Evolutionary conservation across 1,140 invertebrate genomes (phyloP).

Genomic region (Pachypsylla venusta): DNA sequence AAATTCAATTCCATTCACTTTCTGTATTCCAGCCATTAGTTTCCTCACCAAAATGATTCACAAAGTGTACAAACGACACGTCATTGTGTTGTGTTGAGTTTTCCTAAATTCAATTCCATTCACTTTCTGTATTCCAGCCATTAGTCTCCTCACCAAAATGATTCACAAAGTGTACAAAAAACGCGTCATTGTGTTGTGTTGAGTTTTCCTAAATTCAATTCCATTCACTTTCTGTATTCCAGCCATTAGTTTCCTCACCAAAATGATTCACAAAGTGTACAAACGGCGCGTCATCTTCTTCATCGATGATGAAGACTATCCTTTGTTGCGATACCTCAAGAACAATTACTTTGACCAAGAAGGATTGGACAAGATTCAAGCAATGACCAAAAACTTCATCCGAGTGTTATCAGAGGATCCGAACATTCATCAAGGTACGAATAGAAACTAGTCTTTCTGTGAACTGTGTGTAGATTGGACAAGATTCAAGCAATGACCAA

Average conservation of each 20-base stretch:
- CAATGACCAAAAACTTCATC: neutral
- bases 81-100: neutral
- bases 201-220: neutral
- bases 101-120: neutral
- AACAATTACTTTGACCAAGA: slow-evolving; percentile 3
- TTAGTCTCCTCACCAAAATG: neutral
- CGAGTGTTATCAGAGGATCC: neutral
- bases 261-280: neutral
- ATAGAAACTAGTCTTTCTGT: no score
- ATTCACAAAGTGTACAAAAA: neutral
- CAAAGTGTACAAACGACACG: neutral
- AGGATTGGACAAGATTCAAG: neutral
- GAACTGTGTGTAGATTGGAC: no score
- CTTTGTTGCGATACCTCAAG: neutral
- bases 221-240: neutral
- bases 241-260: neutral
- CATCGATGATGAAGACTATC: slow-evolving; percentile 2
- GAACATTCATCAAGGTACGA: neutral
- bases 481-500: neutral
- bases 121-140: neutral
- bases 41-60: no score
- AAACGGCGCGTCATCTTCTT: neutral
- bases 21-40: no score
- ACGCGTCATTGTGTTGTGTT: neutral
- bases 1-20: no score